Evolutionary conservation across 1,140 invertebrate species (phyloP).

Genomic region (Drosophila saltans): DNA sequence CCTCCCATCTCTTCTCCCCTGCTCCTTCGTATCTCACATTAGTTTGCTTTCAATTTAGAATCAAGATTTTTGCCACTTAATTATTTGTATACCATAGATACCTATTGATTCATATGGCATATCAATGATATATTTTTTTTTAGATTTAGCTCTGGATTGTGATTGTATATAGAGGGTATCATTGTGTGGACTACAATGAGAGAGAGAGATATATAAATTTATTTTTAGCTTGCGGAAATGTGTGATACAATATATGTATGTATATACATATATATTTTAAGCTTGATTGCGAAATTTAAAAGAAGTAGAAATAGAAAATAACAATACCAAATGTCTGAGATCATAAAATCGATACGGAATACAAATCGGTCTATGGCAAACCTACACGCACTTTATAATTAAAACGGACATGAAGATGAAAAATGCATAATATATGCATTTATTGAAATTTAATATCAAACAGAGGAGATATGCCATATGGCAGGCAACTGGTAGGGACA

Average conservation of each 20-base stretch:
- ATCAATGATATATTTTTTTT: no score
- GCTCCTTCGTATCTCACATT: not conserved
- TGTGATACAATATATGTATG: not conserved
- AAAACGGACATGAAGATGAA: not conserved
- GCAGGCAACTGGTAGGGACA: not conserved
- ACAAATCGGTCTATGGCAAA: not conserved
- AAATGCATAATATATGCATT: no score
- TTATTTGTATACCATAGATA: no score
- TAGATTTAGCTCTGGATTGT: no score
- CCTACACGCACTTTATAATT: not conserved
- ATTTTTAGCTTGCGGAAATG: not conserved
- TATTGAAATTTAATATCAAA: slow-evolving; percentile 6
- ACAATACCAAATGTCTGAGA: not conserved
- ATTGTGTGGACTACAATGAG: not conserved
- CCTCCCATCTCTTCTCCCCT: no score
- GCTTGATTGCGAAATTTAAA: slow-evolving; percentile 8
- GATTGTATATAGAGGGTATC: not conserved
- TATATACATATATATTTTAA: not conserved
- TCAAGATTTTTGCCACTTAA: slow-evolving; percentile 21
- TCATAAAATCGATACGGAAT: slow-evolving; percentile 1
- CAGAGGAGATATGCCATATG: slow-evolving; percentile 1
- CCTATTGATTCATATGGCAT: no score
- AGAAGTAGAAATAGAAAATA: not conserved
- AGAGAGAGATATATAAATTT: no score
- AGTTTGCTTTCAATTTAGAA: not conserved